phyloP scores from a whole-genome alignment of 1,140 invertebrate species.

The Battus philenor region DNA sequence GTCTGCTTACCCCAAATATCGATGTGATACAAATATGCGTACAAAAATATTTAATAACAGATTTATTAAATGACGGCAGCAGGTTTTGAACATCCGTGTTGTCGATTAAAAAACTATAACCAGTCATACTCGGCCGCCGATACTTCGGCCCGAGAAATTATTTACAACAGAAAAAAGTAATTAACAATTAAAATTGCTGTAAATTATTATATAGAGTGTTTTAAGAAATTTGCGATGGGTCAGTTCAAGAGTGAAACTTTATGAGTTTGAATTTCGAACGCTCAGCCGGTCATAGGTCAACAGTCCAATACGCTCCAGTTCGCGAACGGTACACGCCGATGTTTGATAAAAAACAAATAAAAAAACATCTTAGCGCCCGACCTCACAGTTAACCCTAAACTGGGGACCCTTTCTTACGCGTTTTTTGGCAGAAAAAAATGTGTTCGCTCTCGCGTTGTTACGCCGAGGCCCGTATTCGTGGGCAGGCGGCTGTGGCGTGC shows the following conservation, averaged over 20 bases:
- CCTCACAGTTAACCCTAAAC: conserved; percentile 64
- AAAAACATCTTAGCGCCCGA: conserved; percentile 46
- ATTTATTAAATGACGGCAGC: background rate
- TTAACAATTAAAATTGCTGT: background rate
- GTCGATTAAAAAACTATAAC: conserved; percentile 17
- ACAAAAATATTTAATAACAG: background rate
- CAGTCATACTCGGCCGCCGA: conserved; percentile 10
- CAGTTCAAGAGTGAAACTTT: background rate
- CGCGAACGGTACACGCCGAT: conserved; percentile 12
- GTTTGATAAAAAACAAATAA: conserved; percentile 17
- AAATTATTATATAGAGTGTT: conserved; percentile 4
- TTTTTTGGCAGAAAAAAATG: conserved; percentile 68
- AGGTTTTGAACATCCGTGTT: background rate
- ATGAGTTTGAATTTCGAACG: background rate
- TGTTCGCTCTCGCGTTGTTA: conserved; percentile 28
- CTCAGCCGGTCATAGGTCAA: conserved; percentile 11
- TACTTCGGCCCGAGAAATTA: conserved; percentile 10
- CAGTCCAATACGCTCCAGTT: conserved; percentile 13
- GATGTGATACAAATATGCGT: too few species aligned
- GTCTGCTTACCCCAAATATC: too few species aligned
- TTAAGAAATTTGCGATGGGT: background rate
- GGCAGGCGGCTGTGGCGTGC: conserved; percentile 54
- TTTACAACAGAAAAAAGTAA: conserved; percentile 6
- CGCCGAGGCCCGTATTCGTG: conserved; percentile 49
- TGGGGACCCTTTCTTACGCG: conserved; percentile 54